Conservation (phyloP, 2,888 invertebrate species). For the Scaptomyza parva region DNA sequence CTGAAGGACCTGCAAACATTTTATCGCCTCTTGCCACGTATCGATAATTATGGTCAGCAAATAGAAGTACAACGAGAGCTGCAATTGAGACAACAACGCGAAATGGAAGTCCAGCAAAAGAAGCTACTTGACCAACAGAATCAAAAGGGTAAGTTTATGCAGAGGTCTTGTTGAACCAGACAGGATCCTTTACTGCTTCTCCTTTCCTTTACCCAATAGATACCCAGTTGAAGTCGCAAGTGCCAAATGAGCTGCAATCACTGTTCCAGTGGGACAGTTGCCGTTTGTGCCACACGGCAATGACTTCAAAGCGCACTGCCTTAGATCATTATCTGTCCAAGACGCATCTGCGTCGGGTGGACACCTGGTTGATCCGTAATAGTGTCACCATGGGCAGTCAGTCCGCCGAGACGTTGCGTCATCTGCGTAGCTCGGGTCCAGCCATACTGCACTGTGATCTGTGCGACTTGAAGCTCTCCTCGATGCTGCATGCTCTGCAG, state of each 20-base stretch:
- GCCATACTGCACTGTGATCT: slow-evolving; percentile 60
- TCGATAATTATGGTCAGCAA: neutral
- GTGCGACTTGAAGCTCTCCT: slow-evolving; percentile 69
- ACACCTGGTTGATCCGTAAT: slow-evolving; percentile 55
- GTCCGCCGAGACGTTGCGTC: slow-evolving; percentile 37
- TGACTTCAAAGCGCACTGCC: slow-evolving; percentile 60
- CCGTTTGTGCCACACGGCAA: slow-evolving; percentile 50
- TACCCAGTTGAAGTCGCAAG: slow-evolving; percentile 4
- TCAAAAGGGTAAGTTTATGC: slow-evolving; percentile 13
- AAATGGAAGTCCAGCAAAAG: slow-evolving; percentile 20
- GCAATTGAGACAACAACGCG: slow-evolving; percentile 5
- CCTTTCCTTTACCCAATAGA: slow-evolving; percentile 17
- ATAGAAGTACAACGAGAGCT: slow-evolving; percentile 27
- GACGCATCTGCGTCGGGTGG: slow-evolving; percentile 58
- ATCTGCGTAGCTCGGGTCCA: slow-evolving; percentile 42
- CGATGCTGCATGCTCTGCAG: slow-evolving; percentile 61
- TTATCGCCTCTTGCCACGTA: slow-evolving; percentile 24
- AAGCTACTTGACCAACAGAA: slow-evolving; percentile 25
- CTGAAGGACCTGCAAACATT: neutral
- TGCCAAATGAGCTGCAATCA: slow-evolving; percentile 48
- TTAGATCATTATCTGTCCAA: slow-evolving; percentile 64
- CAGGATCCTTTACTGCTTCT: too few species aligned
- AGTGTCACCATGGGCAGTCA: slow-evolving; percentile 25
- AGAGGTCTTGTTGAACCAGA: too few species aligned
- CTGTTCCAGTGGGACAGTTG: slow-evolving; percentile 67